phyloP scores from a whole-genome alignment of 2,113 vertebrate species.

The Xiphophorus hellerii region DNA sequence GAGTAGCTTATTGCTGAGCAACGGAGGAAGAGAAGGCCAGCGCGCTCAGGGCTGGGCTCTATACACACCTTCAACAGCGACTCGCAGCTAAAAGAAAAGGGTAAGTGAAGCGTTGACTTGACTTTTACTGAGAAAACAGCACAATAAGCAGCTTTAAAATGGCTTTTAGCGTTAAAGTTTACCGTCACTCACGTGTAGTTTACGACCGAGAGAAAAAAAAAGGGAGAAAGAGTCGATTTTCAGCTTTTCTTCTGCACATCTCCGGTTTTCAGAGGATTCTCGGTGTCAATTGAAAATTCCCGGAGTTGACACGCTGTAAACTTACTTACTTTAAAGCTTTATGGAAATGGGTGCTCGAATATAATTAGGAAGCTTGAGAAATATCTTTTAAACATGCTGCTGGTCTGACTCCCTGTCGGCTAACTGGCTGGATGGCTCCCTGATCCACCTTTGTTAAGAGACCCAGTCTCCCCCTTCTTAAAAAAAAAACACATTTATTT shows the following conservation, averaged over 20 bases:
- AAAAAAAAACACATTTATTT: neutral
- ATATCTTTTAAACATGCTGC: conserved; percentile 23
- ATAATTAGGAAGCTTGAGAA: neutral
- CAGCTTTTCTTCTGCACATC: conserved; percentile 24
- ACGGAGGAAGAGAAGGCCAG: conserved; percentile 60
- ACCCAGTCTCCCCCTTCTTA: conserved; percentile 19
- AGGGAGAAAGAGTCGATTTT: conserved; percentile 17
- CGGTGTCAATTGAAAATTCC: neutral
- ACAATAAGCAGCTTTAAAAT: neutral
- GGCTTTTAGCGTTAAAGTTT: neutral
- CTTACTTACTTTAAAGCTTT: neutral
- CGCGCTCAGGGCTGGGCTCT: conserved; percentile 61
- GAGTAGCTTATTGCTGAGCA: conserved; percentile 60
- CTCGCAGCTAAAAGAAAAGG: conserved; percentile 32
- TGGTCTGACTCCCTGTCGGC: conserved; percentile 35
- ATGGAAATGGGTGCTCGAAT: neutral
- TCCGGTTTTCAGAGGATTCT: conserved; percentile 1
- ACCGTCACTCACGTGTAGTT: conserved; percentile 44
- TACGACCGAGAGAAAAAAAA: conserved; percentile 1
- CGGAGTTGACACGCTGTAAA: neutral
- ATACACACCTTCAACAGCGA: conserved; percentile 32
- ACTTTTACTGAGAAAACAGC: conserved; percentile 3
- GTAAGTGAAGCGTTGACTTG: conserved; percentile 39
- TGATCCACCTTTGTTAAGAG: conserved; percentile 48
- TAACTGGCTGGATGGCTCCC: conserved; percentile 50